phyloP scores from a whole-genome alignment of 2,888 invertebrate species.

The Gortyna flavago region DNA sequence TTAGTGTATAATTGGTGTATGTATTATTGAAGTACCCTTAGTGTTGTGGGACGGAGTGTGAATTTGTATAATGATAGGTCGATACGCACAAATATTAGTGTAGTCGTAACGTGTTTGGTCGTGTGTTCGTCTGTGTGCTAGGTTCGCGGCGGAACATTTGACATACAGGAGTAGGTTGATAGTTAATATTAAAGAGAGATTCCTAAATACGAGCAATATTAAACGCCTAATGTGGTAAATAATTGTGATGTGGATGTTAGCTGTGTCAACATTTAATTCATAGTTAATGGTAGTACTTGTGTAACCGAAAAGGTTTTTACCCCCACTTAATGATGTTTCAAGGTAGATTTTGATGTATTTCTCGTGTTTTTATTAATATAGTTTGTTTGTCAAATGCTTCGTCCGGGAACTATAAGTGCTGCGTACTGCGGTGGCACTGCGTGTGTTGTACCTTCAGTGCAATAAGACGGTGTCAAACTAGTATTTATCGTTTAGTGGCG shows the following conservation, averaged over 20 bases:
- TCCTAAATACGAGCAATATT: constrained; percentile 62
- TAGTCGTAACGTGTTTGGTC: constrained; percentile 78
- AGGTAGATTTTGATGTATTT: constrained; percentile 56
- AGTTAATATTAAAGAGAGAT: constrained; percentile 61
- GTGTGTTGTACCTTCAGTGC: constrained; percentile 66
- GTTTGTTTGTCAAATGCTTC: constrained; percentile 59
- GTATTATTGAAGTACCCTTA: constrained; percentile 68
- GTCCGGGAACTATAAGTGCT: constrained; percentile 32
- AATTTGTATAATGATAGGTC: constrained; percentile 80
- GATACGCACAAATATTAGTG: constrained; percentile 89
- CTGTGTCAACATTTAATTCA: constrained; percentile 56
- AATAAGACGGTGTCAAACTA: constrained; percentile 81
- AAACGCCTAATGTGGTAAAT: constrained; percentile 60
- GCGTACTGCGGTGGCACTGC: constrained; percentile 44
- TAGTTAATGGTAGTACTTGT: constrained; percentile 51
- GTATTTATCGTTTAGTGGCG: constrained; percentile 69
- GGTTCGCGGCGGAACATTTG: constrained; percentile 61
- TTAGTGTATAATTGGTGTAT: constrained; percentile 72
- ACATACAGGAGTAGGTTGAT: constrained; percentile 51
- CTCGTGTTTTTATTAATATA: constrained; percentile 56
- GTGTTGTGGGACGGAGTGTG: constrained; percentile 72
- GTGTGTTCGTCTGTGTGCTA: constrained; percentile 67
- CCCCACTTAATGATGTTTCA: constrained; percentile 49
- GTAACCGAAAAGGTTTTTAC: constrained; percentile 34
- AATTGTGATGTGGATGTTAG: constrained; percentile 63